Conservation (phyloP, 1,140 invertebrate species). For the Listronotus oregonensis region DNA sequence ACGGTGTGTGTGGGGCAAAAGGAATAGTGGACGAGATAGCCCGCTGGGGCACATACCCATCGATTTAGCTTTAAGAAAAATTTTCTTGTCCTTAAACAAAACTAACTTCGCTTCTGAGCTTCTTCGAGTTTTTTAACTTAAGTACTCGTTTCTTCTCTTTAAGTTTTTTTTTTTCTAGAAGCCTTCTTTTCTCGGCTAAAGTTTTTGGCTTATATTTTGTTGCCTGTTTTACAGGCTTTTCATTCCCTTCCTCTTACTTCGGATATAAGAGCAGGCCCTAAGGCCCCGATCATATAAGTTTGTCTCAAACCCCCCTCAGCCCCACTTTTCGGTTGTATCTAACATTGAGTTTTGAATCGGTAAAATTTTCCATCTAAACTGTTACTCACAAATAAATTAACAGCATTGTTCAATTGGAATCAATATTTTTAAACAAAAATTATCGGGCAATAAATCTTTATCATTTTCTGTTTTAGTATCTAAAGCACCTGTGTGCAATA, state of each 20-base stretch:
- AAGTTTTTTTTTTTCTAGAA: conserved; percentile 43
- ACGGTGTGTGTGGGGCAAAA: not conserved
- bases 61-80: conserved; percentile 34
- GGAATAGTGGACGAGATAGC: conserved; percentile 22
- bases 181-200: conserved; percentile 51
- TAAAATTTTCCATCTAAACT: conserved; percentile 47
- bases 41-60: conserved; percentile 32
- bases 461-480: no score
- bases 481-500: no score
- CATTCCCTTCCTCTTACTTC: conserved; percentile 24
- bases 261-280: conserved; percentile 6
- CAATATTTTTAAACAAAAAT: conserved; percentile 6
- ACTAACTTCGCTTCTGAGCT: conserved; percentile 37
- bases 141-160: conserved; percentile 27
- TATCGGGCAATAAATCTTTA: no score
- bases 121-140: conserved; percentile 21
- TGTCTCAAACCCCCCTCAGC: conserved; percentile 45
- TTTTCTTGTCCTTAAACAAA: conserved; percentile 41
- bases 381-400: conserved; percentile 48
- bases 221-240: conserved; percentile 37
- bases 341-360: conserved; percentile 46
- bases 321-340: conserved; percentile 48
- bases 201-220: conserved; percentile 51
- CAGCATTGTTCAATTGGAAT: not conserved
- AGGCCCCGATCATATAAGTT: conserved; percentile 26